A percentile compares a stretch with the other conserved stretches of the same genome.
Conservation (phyloP, 1,140 invertebrate species). For the Chelonus insularis region DNA sequence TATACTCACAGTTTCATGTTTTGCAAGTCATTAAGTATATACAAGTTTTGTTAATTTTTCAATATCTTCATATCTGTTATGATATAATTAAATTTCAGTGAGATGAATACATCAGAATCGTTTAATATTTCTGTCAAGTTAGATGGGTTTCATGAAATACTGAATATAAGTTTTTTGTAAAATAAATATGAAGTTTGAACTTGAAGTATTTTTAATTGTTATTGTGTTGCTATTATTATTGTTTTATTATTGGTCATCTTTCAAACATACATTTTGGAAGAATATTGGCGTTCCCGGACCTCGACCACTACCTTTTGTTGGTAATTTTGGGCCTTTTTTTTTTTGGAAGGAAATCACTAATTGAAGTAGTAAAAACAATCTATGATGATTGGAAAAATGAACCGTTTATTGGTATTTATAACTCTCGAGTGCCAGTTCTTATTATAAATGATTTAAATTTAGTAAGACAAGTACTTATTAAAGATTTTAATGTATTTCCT, state of each 20-base stretch:
- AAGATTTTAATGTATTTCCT: slow-evolving; percentile 62
- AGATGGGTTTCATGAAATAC: too few relatives aligned
- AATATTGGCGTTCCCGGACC: slow-evolving; percentile 47
- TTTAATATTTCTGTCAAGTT: too few relatives aligned
- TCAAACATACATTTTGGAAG: slow-evolving; percentile 49
- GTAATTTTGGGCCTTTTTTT: slow-evolving; percentile 35
- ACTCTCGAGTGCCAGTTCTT: slow-evolving; percentile 53
- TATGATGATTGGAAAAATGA: slow-evolving; percentile 32
- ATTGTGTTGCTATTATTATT: neutral
- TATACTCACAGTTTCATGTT: too few relatives aligned
- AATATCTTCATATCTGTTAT: too few relatives aligned
- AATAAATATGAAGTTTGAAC: too few relatives aligned
- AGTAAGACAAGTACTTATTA: slow-evolving; percentile 64
- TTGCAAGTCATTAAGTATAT: too few relatives aligned
- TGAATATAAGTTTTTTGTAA: too few relatives aligned
- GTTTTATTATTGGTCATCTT: slow-evolving; percentile 15
- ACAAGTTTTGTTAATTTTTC: too few relatives aligned
- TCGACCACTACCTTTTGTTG: slow-evolving; percentile 46
- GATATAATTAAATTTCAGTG: too few relatives aligned
- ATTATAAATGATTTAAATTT: slow-evolving; percentile 64
- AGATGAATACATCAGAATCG: too few relatives aligned
- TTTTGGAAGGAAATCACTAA: slow-evolving; percentile 24
- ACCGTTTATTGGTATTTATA: slow-evolving; percentile 44
- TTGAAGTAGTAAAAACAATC: slow-evolving; percentile 26
- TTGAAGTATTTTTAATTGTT: neutral